Percentiles rank a stretch among this genome's conserved stretches.
Evolutionary conservation across 1,140 invertebrate species (phyloP).

Genomic region (Belonocnema kinseyi): DNA sequence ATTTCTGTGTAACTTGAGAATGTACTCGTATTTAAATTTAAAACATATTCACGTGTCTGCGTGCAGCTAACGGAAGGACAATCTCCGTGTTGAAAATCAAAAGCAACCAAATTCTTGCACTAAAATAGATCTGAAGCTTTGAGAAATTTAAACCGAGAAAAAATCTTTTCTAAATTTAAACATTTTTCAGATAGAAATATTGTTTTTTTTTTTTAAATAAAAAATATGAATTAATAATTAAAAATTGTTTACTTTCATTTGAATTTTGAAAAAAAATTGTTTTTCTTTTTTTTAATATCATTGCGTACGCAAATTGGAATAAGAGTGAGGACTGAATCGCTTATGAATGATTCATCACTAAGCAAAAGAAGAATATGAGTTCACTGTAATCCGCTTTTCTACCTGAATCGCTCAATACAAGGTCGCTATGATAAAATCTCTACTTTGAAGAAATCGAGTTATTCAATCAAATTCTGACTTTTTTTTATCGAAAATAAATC

Average conservation of each 20-base stretch:
- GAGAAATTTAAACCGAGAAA: not conserved
- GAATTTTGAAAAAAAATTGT: too few species aligned
- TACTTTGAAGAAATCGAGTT: too few species aligned
- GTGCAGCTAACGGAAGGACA: not conserved
- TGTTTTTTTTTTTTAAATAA: too few species aligned
- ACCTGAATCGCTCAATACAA: not conserved
- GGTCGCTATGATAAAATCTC: too few species aligned
- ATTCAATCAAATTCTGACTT: too few species aligned
- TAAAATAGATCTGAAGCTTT: slow-evolving; percentile 5
- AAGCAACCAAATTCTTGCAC: not conserved
- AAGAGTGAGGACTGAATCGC: not conserved
- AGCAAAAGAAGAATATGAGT: not conserved
- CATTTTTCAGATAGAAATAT: too few species aligned
- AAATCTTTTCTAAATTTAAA: too few species aligned
- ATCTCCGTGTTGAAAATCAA: not conserved
- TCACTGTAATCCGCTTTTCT: slow-evolving; percentile 2
- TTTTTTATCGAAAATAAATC: too few species aligned
- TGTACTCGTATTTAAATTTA: not conserved
- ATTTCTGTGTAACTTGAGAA: not conserved
- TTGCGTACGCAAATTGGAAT: not conserved
- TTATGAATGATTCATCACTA: slow-evolving; percentile 21
- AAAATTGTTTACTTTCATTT: too few species aligned
- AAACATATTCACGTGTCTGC: too few species aligned
- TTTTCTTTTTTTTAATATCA: not conserved
- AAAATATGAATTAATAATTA: too few species aligned